Base-by-base conservation (phyloP, 2,888 invertebrate species). In the Tenthredo amoena region DNA sequence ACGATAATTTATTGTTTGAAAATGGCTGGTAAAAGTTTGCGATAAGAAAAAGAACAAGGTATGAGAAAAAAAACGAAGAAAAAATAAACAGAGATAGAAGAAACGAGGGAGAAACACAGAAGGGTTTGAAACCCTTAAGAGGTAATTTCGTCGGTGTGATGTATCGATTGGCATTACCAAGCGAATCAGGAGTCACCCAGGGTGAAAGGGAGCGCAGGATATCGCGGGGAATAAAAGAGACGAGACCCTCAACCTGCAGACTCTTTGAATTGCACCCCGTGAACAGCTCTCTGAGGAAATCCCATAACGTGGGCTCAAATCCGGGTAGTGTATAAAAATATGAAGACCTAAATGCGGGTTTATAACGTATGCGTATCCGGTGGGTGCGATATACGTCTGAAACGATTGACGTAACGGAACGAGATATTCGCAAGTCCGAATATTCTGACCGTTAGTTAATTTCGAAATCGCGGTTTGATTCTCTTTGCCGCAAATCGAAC, bases 151-250 rank as follows among this genome's bases (percentile, higher is more conserved):
- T 50, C 82, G 85, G 84, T 86, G 86, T 87, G 84, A 47, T 86
- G 87, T 89, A 89, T 89, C 88, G 89, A 89, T 89, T 88, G 89
- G 89, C 89, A 88, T 89, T 90, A 90, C 89, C 87, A 87, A 87
- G 89, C 89, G 88, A 89, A 89, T 89, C 89, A 87, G 89, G 87
- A 89, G 86, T 88, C 88, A 65, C 83, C 55, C 79, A 37, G 79
- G 50, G 62, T 26, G 62, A 65, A 40, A 50, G 47, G 83, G 26
- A 40, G 37, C 40, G 62, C 40, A 62, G 65, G 81, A 58, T 62
- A 40, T 81, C 40, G 47, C 58, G 62, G 58, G 81, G 81, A 81
- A 83, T 62, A 47, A 83, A 83, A 83, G 68, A 83, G 65, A 50
- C 71, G 40, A 37, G 40, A 47, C 83, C 65, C 83, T 62, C 68